These are phyloP conservation scores for Tursiops truncatus DNA, from an alignment of 2,113 vertebrate genomes.

Conservation along the genomic window DNA sequence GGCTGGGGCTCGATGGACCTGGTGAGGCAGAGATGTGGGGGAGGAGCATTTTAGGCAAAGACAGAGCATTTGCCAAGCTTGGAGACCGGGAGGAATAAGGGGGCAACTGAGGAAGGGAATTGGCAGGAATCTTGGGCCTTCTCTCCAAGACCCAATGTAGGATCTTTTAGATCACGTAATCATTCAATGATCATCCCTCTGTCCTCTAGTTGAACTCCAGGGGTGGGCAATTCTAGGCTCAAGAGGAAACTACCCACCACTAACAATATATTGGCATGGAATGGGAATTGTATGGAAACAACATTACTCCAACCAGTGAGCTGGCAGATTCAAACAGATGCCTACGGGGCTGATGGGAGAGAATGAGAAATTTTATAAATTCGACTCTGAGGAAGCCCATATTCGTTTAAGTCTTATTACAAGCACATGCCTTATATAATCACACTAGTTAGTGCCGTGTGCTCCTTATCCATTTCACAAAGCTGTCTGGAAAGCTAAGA, in stretches of 20 bases:
- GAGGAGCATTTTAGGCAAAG: background rate
- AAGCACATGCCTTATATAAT: constrained; percentile 46
- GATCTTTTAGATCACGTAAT: background rate
- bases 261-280: background rate
- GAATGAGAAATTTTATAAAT: constrained; percentile 40
- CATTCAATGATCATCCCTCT: background rate
- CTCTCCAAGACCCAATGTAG: background rate
- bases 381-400: constrained; percentile 37
- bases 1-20: background rate
- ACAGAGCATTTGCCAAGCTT: background rate
- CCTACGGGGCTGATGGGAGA: background rate
- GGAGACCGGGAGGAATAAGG: background rate
- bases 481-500: constrained; percentile 44
- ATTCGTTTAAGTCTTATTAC: constrained; percentile 24
- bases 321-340: background rate
- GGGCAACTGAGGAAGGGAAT: background rate
- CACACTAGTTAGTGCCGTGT: background rate
- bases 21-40: background rate
- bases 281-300: background rate
- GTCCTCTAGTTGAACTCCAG: background rate
- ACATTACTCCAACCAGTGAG: background rate
- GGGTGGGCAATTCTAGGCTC: background rate
- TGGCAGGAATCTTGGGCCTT: background rate
- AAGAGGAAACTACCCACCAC: background rate
- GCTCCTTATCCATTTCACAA: constrained; percentile 31